These are phyloP conservation scores for Carassius auratus DNA, from an alignment of 2,113 vertebrate genomes.

Conservation along the genomic window DNA sequence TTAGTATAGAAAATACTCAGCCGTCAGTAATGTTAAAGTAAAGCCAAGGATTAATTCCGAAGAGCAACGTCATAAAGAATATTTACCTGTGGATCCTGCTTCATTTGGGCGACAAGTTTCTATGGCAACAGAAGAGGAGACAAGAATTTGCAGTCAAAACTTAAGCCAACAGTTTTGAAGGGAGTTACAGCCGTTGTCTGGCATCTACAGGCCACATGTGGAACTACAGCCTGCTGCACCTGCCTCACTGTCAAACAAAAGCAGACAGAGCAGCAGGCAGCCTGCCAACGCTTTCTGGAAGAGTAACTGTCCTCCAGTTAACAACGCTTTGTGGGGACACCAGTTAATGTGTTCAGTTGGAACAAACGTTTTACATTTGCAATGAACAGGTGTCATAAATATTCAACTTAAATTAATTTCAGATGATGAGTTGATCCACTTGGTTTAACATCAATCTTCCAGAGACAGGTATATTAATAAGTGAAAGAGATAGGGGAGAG, in stretches of 20 bases:
- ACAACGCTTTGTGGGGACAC: background rate
- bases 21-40: background rate
- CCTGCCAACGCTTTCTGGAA: background rate
- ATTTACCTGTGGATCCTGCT: conserved; percentile 98
- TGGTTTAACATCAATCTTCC: background rate
- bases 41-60: background rate
- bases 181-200: conserved; percentile 22
- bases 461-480: background rate
- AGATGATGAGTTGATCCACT: background rate
- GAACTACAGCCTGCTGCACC: conserved; percentile 54
- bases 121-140: conserved; percentile 70
- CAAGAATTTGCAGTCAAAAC: conserved; percentile 47
- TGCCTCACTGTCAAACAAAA: conserved; percentile 7
- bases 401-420: background rate
- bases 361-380: background rate
- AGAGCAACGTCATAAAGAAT: background rate
- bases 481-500: background rate
- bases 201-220: conserved; percentile 54
- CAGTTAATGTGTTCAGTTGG: background rate
- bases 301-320: background rate
- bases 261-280: background rate
- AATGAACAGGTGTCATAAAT: background rate
- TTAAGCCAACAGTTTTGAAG: background rate
- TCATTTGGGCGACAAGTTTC: conserved; percentile 99
- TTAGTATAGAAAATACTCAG: background rate